These are phyloP conservation scores for Scolanthus callimorphus DNA, from an alignment of 92 coral and sea anemone genomes.

Conservation along the genomic window DNA sequence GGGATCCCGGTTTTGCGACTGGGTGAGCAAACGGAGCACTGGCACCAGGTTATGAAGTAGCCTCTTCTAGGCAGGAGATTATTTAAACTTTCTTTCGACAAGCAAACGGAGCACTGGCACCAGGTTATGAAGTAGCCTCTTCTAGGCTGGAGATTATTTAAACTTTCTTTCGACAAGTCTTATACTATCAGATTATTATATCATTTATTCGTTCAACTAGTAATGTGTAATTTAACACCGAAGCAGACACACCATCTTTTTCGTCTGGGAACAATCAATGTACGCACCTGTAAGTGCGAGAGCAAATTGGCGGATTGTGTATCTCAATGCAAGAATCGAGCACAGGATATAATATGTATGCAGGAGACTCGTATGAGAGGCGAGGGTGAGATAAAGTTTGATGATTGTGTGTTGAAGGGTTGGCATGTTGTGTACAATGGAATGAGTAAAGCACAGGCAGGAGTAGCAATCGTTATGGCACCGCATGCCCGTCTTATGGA, in stretches of 20 bases:
- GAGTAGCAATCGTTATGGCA: constrained; percentile 18
- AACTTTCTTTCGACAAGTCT: too few relatives aligned
- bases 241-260: constrained; percentile 1
- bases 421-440: constrained; percentile 24
- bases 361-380: constrained; percentile 16
- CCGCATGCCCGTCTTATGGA: constrained; percentile 25
- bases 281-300: constrained; percentile 10
- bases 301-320: constrained; percentile 10
- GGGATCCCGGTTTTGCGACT: too few relatives aligned
- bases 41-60: too few relatives aligned
- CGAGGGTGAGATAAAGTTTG: constrained; percentile 19
- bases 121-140: too few relatives aligned
- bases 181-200: too few relatives aligned
- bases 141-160: not conserved
- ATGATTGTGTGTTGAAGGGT: constrained; percentile 16
- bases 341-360: constrained; percentile 20
- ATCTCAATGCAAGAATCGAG: constrained; percentile 10
- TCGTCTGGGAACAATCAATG: constrained; percentile 7
- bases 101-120: too few relatives aligned
- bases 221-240: not conserved
- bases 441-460: constrained; percentile 18
- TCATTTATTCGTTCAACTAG: too few relatives aligned
- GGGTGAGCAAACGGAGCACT: too few relatives aligned
- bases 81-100: too few relatives aligned
- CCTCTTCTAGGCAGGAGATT: too few relatives aligned